A percentile compares a stretch with the other conserved stretches of the same genome.
Conservation (phyloP, 2,113 vertebrate genomes). For the Scytalopus superciliaris region DNA sequence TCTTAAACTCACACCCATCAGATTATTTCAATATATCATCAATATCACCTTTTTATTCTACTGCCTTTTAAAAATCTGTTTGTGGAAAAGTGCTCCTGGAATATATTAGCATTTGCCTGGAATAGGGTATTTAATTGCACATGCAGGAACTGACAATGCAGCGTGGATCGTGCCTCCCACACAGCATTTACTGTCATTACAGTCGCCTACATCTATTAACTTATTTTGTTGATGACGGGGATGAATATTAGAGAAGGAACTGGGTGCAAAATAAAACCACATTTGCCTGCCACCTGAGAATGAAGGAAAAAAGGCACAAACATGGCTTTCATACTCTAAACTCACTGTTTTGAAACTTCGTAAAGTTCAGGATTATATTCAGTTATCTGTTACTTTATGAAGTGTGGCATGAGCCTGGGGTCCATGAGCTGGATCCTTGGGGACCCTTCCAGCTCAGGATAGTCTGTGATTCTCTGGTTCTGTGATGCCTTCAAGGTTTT, state of each 20-base stretch:
- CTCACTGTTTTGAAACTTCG: background rate
- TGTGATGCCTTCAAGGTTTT: background rate
- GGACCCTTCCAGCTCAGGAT: background rate
- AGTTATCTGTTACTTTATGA: background rate
- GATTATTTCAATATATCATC: constrained; percentile 17
- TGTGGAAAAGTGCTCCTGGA: background rate
- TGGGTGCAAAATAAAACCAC: background rate
- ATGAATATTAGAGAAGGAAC: background rate
- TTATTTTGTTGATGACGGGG: constrained; percentile 25
- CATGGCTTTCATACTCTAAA: background rate
- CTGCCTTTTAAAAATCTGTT: background rate
- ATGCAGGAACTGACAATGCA: background rate
- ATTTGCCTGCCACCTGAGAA: background rate
- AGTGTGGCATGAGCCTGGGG: background rate
- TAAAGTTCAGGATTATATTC: background rate
- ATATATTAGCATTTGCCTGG: constrained; percentile 40
- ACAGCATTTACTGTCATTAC: constrained; percentile 33
- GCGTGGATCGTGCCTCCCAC: constrained; percentile 36
- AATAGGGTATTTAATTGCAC: background rate
- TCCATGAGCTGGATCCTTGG: background rate
- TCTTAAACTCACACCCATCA: background rate
- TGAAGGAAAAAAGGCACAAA: background rate
- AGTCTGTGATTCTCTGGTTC: background rate
- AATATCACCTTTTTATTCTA: constrained; percentile 1
- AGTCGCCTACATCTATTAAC: constrained; percentile 2